These are phyloP conservation scores for Sminthurinus aureus DNA, from an alignment of 2,888 invertebrate genomes.

Conservation along the genomic window DNA sequence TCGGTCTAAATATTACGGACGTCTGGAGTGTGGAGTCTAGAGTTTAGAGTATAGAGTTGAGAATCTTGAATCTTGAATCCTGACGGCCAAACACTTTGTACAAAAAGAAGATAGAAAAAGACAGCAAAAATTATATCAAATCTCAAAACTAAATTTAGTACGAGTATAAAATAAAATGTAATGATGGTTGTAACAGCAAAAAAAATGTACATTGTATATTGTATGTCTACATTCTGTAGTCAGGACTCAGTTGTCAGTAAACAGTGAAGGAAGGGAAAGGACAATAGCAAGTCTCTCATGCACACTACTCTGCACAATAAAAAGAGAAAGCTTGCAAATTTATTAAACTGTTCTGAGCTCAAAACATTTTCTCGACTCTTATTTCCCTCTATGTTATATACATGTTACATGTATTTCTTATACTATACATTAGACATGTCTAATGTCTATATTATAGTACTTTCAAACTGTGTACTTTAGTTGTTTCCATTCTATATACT, in stretches of 20 bases:
- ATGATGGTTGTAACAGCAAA: too few relatives aligned
- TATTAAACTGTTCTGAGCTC: neutral
- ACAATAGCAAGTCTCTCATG: neutral
- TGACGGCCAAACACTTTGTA: too few relatives aligned
- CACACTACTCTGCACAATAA: neutral
- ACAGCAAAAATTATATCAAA: neutral
- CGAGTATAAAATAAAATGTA: too few relatives aligned
- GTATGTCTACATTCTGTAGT: too few relatives aligned
- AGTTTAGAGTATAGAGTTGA: too few relatives aligned
- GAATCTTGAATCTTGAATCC: too few relatives aligned
- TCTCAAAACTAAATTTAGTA: neutral
- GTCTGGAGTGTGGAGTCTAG: too few relatives aligned
- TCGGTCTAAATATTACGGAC: neutral
- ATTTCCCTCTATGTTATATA: neutral
- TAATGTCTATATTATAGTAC: too few relatives aligned
- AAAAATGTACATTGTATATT: too few relatives aligned
- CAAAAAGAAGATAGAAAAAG: neutral
- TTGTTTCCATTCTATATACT: too few relatives aligned
- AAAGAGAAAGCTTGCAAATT: neutral
- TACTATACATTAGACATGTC: neutral
- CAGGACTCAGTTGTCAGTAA: too few relatives aligned
- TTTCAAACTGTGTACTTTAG: too few relatives aligned
- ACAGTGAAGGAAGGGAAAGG: neutral
- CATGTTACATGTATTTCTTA: neutral
- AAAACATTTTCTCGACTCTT: neutral